Evolutionary conservation across 2,797 vertebrate genomes (phyloP).

Genomic region (Cynodonichthys magdalenae): DNA sequence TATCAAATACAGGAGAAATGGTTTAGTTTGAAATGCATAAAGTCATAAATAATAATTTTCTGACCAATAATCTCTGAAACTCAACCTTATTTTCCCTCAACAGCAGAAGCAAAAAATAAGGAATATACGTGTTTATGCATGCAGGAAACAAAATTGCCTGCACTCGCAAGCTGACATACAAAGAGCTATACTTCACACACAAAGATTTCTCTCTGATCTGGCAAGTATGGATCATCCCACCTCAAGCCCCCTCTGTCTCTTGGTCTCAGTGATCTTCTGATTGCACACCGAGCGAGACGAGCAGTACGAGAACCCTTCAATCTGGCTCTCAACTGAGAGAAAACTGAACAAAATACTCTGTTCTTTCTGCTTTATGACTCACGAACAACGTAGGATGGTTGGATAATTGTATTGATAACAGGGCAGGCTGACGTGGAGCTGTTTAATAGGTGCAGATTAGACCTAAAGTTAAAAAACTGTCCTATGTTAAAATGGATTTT

Average conservation of each 20-base stretch:
- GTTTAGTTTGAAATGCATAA: slow-evolving; percentile 47
- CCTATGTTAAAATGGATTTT: slow-evolving; percentile 7
- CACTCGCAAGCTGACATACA: slow-evolving; percentile 58
- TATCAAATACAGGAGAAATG: slow-evolving; percentile 17
- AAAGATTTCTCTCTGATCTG: slow-evolving; percentile 75
- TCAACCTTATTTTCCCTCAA: slow-evolving; percentile 28
- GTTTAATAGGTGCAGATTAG: slow-evolving; percentile 47
- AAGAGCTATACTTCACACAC: slow-evolving; percentile 66
- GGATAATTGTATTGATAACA: slow-evolving; percentile 47
- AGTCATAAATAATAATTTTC: slow-evolving; percentile 48
- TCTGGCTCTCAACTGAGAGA: slow-evolving; percentile 62
- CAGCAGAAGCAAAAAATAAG: slow-evolving; percentile 18
- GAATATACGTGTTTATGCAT: slow-evolving; percentile 65
- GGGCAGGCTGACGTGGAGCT: slow-evolving; percentile 12
- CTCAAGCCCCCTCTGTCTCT: slow-evolving; percentile 50
- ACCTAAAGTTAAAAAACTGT: slow-evolving; percentile 16
- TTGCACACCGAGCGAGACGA: slow-evolving; percentile 67
- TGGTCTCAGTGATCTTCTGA: slow-evolving; percentile 69
- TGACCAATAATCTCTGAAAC: slow-evolving; percentile 26
- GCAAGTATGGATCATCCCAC: slow-evolving; percentile 72
- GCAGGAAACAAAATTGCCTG: slow-evolving; percentile 49
- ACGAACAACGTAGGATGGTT: slow-evolving; percentile 50
- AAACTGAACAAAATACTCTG: slow-evolving; percentile 62
- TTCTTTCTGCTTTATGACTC: slow-evolving; percentile 55
- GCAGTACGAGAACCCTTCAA: slow-evolving; percentile 71